Conservation (phyloP, 2,113 vertebrate species). For the Mormyrus lacerda region DNA sequence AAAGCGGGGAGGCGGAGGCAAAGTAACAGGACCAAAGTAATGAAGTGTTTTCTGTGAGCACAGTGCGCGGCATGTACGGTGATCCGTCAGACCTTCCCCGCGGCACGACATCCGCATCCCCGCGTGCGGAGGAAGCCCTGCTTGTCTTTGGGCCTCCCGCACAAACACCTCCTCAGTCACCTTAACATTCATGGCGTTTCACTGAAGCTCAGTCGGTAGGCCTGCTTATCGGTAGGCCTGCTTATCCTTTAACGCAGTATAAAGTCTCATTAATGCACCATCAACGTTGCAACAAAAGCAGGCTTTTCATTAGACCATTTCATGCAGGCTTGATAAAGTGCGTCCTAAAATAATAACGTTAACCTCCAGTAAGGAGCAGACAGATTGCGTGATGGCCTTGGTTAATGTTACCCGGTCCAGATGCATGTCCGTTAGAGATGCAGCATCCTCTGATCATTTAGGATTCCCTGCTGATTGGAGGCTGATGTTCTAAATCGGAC, state of each 20-base stretch:
- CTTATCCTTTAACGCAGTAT: neutral
- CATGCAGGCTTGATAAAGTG: neutral
- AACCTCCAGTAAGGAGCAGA: neutral
- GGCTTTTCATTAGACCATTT: neutral
- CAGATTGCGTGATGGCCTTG: neutral
- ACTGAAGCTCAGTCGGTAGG: neutral
- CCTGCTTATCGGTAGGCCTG: neutral
- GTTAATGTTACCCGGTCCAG: neutral
- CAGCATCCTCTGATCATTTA: neutral
- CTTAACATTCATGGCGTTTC: neutral
- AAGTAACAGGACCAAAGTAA: neutral
- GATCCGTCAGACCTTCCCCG: neutral
- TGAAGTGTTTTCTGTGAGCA: neutral
- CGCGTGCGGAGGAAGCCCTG: neutral
- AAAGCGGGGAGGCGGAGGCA: neutral
- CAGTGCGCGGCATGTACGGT: neutral
- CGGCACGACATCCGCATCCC: neutral
- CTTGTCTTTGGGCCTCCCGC: neutral
- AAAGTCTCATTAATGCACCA: neutral
- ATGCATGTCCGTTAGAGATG: neutral
- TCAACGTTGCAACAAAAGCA: neutral
- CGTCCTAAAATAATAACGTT: neutral
- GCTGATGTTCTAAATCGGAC: neutral
- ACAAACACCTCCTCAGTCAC: neutral
- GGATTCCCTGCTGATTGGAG: neutral